Evolutionary conservation across 2,888 invertebrate species (phyloP).

Genomic region (Hypsopygia costalis): DNA sequence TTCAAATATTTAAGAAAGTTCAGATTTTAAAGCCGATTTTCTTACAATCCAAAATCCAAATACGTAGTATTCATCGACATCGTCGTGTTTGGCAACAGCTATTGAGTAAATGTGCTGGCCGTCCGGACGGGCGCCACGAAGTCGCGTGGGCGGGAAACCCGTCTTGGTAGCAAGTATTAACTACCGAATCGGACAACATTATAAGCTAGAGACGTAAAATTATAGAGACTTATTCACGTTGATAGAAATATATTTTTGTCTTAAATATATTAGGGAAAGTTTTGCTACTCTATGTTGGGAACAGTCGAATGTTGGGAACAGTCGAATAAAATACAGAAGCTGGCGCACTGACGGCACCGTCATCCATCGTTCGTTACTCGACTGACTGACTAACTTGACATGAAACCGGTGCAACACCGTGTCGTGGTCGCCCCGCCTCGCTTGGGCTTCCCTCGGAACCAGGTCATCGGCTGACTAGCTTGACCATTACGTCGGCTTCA

Average conservation of each 20-base stretch:
- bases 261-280: too few relatives aligned
- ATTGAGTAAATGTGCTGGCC: slow-evolving; percentile 50
- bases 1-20: too few relatives aligned
- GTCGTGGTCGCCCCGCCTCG: slow-evolving; percentile 37
- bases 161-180: slow-evolving; percentile 55
- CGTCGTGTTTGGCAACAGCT: slow-evolving; percentile 44
- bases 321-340: too few relatives aligned
- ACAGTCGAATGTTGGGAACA: too few relatives aligned
- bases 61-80: slow-evolving; percentile 18
- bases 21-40: neutral
- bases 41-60: slow-evolving; percentile 4
- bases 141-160: slow-evolving; percentile 79
- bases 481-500: slow-evolving; percentile 49
- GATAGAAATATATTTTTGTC: too few relatives aligned
- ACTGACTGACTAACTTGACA: too few relatives aligned
- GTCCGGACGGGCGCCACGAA: slow-evolving; percentile 66
- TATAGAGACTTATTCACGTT: too few relatives aligned
- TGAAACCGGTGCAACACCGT: neutral
- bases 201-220: slow-evolving; percentile 6
- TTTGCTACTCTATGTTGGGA: too few relatives aligned
- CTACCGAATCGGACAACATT: slow-evolving; percentile 34
- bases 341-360: too few relatives aligned
- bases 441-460: slow-evolving; percentile 67
- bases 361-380: too few relatives aligned
- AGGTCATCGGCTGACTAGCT: slow-evolving; percentile 66